Base-by-base conservation (phyloP, 2,888 invertebrate genomes). In the Osedax frankpressi region DNA sequence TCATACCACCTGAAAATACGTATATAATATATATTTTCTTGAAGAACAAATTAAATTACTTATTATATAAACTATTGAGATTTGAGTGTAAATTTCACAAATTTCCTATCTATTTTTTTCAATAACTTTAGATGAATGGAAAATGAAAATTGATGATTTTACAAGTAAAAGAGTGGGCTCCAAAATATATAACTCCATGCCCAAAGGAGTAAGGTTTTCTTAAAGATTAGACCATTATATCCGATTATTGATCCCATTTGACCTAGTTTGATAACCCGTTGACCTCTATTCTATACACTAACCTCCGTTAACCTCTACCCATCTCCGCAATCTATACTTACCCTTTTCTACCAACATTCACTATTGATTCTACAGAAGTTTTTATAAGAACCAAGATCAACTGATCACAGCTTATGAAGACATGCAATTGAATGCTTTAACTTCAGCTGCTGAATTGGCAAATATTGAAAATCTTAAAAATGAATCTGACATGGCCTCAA, bases 371-470 rank as follows among this genome's bases (percentile, higher is more conserved):
- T 19, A 6, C 77, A 81, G 81, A 68, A 78, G 79, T 0, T 82
- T 80, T 73, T 82, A 82, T 76, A 81, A 81, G 72, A 78, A 78
- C 1, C 82, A 82, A 73, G 79, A 81, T 77, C 77, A 80, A 62
- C 75, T 82, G 74, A 82, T 82, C 44, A 75, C 77, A 26, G 77
- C 80, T 1, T 81, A 78, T 75, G 81, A 81, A 74, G 78, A 79
- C 72, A 77, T 80, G 3, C 77, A 78, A 62, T 27, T 78, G n/a
- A 76, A 78, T 0, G 75, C 74, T 2, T 70, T 76, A 3, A 74
- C 76, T 26, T 77, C 75, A 1, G 28, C 69, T 3, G 74, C 14
- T 14, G 70, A 14, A 73, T 19, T 1, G 6, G 26, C n/a, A 14
- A 6, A 65, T 19, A 44, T 44, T 19, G 44, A 6, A 11, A 73